Evolutionary conservation across 2,113 vertebrate species (phyloP).

Genomic region (Siniperca knerii): DNA sequence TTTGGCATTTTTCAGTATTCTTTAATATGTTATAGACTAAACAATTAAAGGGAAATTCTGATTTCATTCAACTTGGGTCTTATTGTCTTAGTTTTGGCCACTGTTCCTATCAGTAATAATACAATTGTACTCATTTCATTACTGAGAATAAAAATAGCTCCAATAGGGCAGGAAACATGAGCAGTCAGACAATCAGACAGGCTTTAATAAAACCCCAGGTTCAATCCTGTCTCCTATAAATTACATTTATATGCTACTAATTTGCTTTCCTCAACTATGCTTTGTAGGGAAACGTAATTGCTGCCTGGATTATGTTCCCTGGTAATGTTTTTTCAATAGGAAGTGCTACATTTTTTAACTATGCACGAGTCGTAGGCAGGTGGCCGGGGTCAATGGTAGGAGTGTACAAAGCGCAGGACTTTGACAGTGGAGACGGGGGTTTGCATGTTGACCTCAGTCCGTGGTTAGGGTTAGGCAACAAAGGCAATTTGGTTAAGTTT

Average conservation of each 20-base stretch:
- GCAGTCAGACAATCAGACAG: background rate
- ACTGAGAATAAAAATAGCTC: background rate
- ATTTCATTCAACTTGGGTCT: background rate
- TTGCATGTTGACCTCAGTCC: too few species aligned
- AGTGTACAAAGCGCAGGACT: background rate
- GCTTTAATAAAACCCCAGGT: background rate
- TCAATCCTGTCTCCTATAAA: background rate
- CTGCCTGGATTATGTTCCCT: background rate
- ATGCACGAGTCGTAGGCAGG: background rate
- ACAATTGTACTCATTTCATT: background rate
- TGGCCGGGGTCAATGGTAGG: background rate
- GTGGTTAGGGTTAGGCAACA: too few species aligned
- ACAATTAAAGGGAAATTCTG: background rate
- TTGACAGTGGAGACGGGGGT: background rate
- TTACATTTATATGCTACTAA: background rate
- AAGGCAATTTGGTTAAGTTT: too few species aligned
- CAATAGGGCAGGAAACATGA: background rate
- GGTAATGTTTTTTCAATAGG: background rate
- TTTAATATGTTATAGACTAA: too few species aligned
- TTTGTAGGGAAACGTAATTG: too few species aligned
- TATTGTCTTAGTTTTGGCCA: background rate
- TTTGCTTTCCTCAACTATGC: background rate
- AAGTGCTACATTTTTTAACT: background rate
- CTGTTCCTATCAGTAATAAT: background rate
- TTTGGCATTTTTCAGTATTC: too few species aligned